Percentiles rank a stretch among this genome's conserved stretches.
Conservation (phyloP, 1,140 invertebrate genomes). For the Cyclargus thomasi region DNA sequence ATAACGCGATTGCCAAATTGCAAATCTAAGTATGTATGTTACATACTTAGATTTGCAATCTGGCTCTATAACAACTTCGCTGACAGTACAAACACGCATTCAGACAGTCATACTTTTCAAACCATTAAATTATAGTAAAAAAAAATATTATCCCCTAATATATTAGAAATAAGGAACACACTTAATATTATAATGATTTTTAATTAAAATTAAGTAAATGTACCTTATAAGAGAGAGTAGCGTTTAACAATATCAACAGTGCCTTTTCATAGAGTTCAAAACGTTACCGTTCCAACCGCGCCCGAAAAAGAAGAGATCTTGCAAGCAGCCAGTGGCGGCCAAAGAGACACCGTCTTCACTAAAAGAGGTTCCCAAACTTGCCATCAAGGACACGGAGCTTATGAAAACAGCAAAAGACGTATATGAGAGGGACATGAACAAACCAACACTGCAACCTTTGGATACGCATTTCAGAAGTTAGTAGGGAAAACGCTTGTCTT, state of each 20-base stretch:
- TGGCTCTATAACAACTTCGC: too few species aligned
- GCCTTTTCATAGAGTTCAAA: constrained; percentile 46
- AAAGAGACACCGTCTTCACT: constrained; percentile 26
- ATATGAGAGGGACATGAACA: constrained; percentile 50
- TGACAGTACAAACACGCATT: too few species aligned
- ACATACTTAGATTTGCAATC: too few species aligned
- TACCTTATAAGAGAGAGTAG: too few species aligned
- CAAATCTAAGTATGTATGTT: too few species aligned
- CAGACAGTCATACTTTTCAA: too few species aligned
- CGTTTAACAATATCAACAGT: neutral
- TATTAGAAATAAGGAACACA: too few species aligned
- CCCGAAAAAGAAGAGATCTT: constrained; percentile 39
- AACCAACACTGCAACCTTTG: constrained; percentile 52
- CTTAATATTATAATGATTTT: too few species aligned
- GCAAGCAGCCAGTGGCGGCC: constrained; percentile 24
- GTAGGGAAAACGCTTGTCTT: constrained; percentile 19
- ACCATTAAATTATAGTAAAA: too few species aligned
- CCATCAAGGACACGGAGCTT: constrained; percentile 60
- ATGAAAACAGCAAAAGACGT: constrained; percentile 57
- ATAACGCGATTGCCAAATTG: too few species aligned
- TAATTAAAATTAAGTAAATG: too few species aligned
- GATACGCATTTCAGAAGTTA: constrained; percentile 57
- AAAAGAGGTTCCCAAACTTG: constrained; percentile 38
- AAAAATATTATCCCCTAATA: too few species aligned
- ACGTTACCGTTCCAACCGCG: constrained; percentile 54